phyloP scores from a whole-genome alignment of 1,140 invertebrate genomes.

The Caenorhabditis inopinata region DNA sequence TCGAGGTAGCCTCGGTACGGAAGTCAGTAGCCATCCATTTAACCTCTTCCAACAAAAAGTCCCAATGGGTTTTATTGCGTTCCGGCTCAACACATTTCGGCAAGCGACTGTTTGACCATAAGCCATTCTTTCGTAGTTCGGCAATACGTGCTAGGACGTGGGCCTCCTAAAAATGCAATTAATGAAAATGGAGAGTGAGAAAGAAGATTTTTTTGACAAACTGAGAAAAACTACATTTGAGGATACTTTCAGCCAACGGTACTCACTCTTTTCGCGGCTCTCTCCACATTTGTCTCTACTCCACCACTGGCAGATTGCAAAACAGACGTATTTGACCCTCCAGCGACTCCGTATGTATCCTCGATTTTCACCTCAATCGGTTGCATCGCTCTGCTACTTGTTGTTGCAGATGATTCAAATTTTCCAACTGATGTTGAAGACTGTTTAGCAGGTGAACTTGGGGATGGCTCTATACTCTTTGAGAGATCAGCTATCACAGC shows the following conservation, averaged over 20 bases:
- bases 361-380: constrained; percentile 16
- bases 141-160: constrained; percentile 41
- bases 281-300: not conserved
- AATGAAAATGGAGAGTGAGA: not conserved
- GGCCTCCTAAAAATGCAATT: constrained; percentile 35
- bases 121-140: constrained; percentile 54
- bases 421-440: no score
- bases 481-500: not conserved
- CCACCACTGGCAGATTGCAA: not conserved
- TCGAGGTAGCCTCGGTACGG: constrained; percentile 95
- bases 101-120: constrained; percentile 54
- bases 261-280: constrained; percentile 5
- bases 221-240: no score
- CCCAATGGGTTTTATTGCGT: constrained; percentile 78
- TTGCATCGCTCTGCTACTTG: not conserved
- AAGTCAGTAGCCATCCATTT: constrained; percentile 96
- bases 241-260: not conserved
- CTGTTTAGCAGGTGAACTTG: not conserved
- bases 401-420: no score
- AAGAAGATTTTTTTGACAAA: not conserved
- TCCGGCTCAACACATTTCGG: constrained; percentile 62
- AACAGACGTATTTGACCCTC: not conserved
- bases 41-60: constrained; percentile 97
- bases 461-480: not conserved
- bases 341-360: no score